These are phyloP conservation scores for Chymomyza costata DNA, from an alignment of 1,140 invertebrate species.

Conservation along the genomic window DNA sequence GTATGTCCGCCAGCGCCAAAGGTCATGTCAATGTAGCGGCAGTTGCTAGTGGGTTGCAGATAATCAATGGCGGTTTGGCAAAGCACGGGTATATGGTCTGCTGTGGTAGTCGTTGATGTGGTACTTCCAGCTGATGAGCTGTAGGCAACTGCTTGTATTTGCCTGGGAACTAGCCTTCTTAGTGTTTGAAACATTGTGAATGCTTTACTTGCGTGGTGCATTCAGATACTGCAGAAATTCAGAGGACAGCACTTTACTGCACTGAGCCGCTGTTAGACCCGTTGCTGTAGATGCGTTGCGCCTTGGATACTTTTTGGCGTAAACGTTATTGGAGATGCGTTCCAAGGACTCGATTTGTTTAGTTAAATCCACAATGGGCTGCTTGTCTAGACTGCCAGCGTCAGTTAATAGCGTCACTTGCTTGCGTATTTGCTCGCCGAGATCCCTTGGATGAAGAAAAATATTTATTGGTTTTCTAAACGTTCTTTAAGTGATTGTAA, in stretches of 20 bases:
- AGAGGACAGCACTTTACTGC: slow-evolving; percentile 81
- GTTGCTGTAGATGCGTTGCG: slow-evolving; percentile 79
- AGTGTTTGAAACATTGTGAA: too few species aligned
- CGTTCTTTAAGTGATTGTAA: slow-evolving; percentile 13
- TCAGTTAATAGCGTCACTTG: slow-evolving; percentile 82
- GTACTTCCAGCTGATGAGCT: neutral
- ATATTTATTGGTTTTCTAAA: slow-evolving; percentile 22
- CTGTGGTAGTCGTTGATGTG: slow-evolving; percentile 6
- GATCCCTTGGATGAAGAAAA: slow-evolving; percentile 80
- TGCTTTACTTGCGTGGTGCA: slow-evolving; percentile 37
- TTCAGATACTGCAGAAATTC: slow-evolving; percentile 82
- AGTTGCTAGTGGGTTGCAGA: slow-evolving; percentile 79
- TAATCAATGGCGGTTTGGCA: slow-evolving; percentile 82
- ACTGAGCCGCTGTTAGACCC: slow-evolving; percentile 83
- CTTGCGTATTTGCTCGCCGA: slow-evolving; percentile 84
- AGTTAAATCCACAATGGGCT: slow-evolving; percentile 79
- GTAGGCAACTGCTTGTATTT: neutral
- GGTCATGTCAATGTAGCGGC: slow-evolving; percentile 90
- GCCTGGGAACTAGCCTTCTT: neutral
- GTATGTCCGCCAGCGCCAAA: slow-evolving; percentile 96
- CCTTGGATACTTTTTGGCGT: slow-evolving; percentile 81
- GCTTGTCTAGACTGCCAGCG: slow-evolving; percentile 77
- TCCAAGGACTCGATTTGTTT: slow-evolving; percentile 82
- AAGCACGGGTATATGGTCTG: slow-evolving; percentile 83
- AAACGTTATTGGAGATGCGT: slow-evolving; percentile 82